A percentile compares a stretch with the other conserved stretches of the same genome.
These are phyloP conservation scores for Drosophila suboccidentalis DNA, from an alignment of 2,888 invertebrate genomes.

Conservation along the genomic window DNA sequence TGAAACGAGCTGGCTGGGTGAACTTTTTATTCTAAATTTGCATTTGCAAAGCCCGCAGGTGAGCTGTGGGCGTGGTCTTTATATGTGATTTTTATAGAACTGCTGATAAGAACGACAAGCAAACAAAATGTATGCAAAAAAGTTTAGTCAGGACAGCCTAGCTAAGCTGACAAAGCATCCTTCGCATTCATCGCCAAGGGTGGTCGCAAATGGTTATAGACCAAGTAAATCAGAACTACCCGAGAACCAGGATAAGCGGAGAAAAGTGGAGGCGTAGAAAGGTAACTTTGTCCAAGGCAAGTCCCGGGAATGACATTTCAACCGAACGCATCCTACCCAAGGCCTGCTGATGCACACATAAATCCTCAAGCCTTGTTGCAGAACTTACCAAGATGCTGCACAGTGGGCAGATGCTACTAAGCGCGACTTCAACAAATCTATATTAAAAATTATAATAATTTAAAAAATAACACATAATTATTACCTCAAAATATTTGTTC, in stretches of 20 bases:
- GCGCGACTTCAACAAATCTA: no score
- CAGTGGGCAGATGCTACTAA: conserved; percentile 19
- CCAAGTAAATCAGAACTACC: conserved; percentile 36
- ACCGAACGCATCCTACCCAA: conserved; percentile 14
- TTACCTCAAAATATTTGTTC: no score
- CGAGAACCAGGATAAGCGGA: not conserved
- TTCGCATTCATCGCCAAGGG: conserved; percentile 2
- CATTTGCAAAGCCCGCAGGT: conserved; percentile 58
- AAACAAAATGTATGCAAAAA: conserved; percentile 37
- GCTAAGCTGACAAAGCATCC: conserved; percentile 34
- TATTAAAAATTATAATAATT: no score
- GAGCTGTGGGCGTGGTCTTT: conserved; percentile 36
- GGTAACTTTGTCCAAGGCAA: conserved; percentile 17
- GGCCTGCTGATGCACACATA: conserved; percentile 19
- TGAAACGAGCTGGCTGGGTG: conserved; percentile 18
- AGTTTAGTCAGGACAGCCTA: conserved; percentile 20
- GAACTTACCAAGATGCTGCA: conserved; percentile 35
- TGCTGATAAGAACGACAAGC: conserved; percentile 39
- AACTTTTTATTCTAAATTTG: conserved; percentile 65
- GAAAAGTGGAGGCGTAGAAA: not conserved
- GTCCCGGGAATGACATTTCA: conserved; percentile 36
- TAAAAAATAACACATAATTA: no score
- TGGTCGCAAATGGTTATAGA: conserved; percentile 36
- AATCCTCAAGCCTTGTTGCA: conserved; percentile 16
- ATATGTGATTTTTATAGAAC: conserved; percentile 47